Evolutionary conservation across 2,113 vertebrate species (phyloP), one percentile per base, ranked within the genome.

Genomic region (Pithys albifrons): DNA sequence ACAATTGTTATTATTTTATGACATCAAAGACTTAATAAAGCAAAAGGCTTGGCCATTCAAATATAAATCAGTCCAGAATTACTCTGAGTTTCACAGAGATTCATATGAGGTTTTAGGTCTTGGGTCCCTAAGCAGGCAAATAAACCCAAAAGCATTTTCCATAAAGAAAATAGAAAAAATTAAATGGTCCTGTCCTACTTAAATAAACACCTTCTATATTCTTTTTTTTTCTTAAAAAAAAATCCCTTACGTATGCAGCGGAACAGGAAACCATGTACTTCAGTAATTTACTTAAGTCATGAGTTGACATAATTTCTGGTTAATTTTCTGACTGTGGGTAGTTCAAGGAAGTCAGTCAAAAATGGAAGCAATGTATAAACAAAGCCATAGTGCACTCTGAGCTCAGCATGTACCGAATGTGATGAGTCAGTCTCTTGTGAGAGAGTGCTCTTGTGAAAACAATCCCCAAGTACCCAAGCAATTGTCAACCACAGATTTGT

Each of bases 301-400:
- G 15, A 1, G 39, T 49, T 78, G 28, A 25, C 79, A 77, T 14
- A 27, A 94, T 62, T 93, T 93, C 88, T 90, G 52, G 62, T 81
- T 85, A 71, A 70, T 91, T 86, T 46, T 54, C 45, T 59, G 59
- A 0, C 0, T 4, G 17, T 61, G 29, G 70, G 35, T 13, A 81
- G 91, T 57, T 96, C 29, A 57, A 22, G 52, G 71, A 82, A 96
- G 52, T 9, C 45, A 37, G 74, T 69, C 66, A 84, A 55, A 94
- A 89, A 70, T 29, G 70, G 82, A 82, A 93, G 81, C 62, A 59
- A 52, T 6, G 55, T 1, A 20, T 55, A 76, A 49, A 90, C 75
- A 91, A 49, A 92, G 14, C 45, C 80, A 67, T 4, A 31, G 82
- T 0, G 27, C 13, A 1, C 79, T 37, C n/a, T 58, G 72, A 91